Evolutionary conservation across 2,888 invertebrate genomes (phyloP).

Genomic region (Cosmia pyralina): DNA sequence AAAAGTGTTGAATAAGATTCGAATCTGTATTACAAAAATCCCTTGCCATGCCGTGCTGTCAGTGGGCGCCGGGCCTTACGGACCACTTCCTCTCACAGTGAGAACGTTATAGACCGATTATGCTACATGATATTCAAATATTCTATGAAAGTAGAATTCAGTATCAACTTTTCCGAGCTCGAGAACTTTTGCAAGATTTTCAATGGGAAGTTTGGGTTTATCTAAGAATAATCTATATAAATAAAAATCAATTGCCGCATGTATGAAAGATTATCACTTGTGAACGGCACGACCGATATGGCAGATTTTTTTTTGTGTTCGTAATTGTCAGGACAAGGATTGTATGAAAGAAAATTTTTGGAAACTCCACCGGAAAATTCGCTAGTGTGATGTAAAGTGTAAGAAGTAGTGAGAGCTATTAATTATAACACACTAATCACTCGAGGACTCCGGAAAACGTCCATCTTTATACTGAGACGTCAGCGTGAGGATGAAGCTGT

Average conservation of each 20-base stretch:
- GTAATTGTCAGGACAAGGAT: not conserved
- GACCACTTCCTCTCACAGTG: too few species aligned
- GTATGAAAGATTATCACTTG: too few species aligned
- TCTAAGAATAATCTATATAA: too few species aligned
- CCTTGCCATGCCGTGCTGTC: too few species aligned
- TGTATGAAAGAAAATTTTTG: not conserved
- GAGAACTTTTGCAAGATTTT: not conserved
- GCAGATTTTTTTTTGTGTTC: not conserved
- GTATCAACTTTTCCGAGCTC: not conserved
- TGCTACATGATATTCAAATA: not conserved
- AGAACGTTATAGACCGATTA: not conserved
- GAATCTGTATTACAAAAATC: too few species aligned
- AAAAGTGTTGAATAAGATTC: too few species aligned
- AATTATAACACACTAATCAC: not conserved
- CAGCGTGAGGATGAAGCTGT: not conserved
- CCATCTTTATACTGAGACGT: not conserved
- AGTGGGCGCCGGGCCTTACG: too few species aligned
- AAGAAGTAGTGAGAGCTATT: not conserved
- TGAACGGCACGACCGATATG: not conserved
- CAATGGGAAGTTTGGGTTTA: not conserved
- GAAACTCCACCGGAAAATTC: not conserved
- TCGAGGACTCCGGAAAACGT: conserved; percentile 7
- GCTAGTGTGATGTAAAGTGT: not conserved
- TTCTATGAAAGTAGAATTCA: not conserved
- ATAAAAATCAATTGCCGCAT: too few species aligned